Percentiles rank a stretch among this genome's conserved stretches.
Evolutionary conservation across 2,888 invertebrate species (phyloP).

Genomic region (Sipha maydis): DNA sequence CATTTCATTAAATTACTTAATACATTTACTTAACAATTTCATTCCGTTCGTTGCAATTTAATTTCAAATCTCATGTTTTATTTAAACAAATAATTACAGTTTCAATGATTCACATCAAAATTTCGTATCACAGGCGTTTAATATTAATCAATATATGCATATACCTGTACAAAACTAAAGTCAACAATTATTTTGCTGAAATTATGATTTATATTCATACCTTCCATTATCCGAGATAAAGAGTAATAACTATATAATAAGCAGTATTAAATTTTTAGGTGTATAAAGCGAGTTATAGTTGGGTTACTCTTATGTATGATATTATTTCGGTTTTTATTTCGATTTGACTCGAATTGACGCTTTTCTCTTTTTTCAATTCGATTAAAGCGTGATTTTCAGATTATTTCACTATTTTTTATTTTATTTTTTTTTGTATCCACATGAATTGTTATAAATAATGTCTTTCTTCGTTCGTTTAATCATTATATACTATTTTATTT

Average conservation of each 20-base stretch:
- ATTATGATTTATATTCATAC: no score
- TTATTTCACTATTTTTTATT: not conserved
- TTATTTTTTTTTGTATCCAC: not conserved
- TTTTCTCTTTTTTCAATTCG: conserved; percentile 38
- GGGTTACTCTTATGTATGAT: not conserved
- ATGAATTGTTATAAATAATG: conserved; percentile 5
- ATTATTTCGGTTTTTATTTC: not conserved
- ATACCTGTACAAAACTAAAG: no score
- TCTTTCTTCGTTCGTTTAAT: not conserved
- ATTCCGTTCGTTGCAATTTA: not conserved
- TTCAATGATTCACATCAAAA: no score
- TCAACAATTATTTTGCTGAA: no score
- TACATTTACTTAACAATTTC: no score
- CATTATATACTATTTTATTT: conserved; percentile 13
- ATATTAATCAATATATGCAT: no score
- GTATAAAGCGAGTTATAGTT: not conserved
- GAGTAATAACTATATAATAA: no score
- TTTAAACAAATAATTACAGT: no score
- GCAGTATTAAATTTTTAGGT: not conserved
- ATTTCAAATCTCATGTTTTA: no score
- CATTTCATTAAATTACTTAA: no score
- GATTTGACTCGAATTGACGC: not conserved
- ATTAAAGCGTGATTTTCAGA: conserved; percentile 26
- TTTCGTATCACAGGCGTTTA: no score
- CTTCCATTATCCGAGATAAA: no score